These are phyloP conservation scores for Darevskia mixta DNA, from an alignment of 2,797 vertebrate genomes.

Conservation along the genomic window DNA sequence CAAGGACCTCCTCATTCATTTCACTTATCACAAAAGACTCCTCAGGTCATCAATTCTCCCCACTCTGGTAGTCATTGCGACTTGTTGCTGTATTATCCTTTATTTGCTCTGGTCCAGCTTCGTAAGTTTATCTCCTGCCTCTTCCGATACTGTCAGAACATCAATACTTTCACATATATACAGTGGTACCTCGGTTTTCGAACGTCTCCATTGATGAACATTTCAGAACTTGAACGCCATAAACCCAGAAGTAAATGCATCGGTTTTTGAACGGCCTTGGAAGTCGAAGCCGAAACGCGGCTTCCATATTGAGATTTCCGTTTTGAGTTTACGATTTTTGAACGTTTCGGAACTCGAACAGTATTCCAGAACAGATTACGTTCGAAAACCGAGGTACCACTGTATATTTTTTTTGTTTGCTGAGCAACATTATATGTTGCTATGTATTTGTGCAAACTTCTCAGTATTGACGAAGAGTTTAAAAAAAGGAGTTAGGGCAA, in stretches of 20 bases:
- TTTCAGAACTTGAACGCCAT: too few species aligned
- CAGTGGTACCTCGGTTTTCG: too few species aligned
- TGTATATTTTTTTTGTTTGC: not conserved
- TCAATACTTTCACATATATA: not conserved
- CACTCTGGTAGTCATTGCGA: not conserved
- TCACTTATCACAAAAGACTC: not conserved
- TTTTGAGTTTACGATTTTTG: too few species aligned
- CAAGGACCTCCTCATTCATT: not conserved
- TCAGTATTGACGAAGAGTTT: not conserved
- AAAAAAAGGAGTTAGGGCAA: not conserved
- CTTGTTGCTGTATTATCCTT: not conserved
- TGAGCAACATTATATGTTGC: not conserved
- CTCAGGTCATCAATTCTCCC: not conserved
- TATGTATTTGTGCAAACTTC: not conserved
- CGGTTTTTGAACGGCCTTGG: too few species aligned
- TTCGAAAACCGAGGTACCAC: too few species aligned
- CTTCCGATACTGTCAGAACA: too few species aligned
- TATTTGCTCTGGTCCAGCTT: not conserved
- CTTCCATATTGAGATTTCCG: too few species aligned
- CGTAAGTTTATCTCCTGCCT: not conserved
- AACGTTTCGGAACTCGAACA: too few species aligned
- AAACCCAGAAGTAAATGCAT: too few species aligned
- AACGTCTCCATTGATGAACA: not conserved
- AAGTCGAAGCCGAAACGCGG: too few species aligned
- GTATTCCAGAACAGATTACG: too few species aligned